A percentile compares a stretch with the other conserved stretches of the same genome.
phyloP scores from a whole-genome alignment of 2,888 invertebrate genomes.

The Lymantria dispar region DNA sequence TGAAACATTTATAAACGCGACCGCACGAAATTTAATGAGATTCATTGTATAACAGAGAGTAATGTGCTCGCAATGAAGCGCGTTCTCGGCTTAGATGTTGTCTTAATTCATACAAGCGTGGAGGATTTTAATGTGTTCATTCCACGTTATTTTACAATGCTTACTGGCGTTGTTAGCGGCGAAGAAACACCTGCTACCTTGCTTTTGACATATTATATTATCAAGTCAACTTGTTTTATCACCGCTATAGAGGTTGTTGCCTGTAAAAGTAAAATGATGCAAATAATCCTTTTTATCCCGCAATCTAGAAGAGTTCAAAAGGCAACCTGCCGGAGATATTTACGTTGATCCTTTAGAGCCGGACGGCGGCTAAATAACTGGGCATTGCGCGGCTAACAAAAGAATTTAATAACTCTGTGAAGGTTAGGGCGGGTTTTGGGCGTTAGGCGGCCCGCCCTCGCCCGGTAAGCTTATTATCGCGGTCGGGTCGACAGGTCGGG shows the following conservation, averaged over 20 bases:
- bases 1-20: conserved; percentile 80
- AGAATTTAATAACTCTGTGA: conserved; percentile 76
- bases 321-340: conserved; percentile 57
- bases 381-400: conserved; percentile 69
- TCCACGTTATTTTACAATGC: conserved; percentile 63
- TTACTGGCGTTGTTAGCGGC: conserved; percentile 3
- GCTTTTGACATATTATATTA: conserved; percentile 46
- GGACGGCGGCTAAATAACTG: conserved; percentile 66
- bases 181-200: conserved; percentile 56
- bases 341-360: conserved; percentile 64
- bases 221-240: conserved; percentile 42
- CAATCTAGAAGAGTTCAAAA: conserved; percentile 59
- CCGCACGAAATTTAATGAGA: conserved; percentile 79
- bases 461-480: conserved; percentile 76
- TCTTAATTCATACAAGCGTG: conserved; percentile 49
- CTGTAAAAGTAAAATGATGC: conserved; percentile 37
- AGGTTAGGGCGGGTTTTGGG: conserved; percentile 48
- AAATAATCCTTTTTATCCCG: conserved; percentile 58
- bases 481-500: conserved; percentile 35
- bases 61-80: conserved; percentile 69
- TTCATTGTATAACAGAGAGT: conserved; percentile 77
- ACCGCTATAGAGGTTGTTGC: conserved; percentile 5
- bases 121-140: conserved; percentile 61
- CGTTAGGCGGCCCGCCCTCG: conserved; percentile 50
- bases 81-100: conserved; percentile 56